Base-by-base conservation (phyloP, 1,140 invertebrate species). In the Carcinoscorpius rotundicauda region DNA sequence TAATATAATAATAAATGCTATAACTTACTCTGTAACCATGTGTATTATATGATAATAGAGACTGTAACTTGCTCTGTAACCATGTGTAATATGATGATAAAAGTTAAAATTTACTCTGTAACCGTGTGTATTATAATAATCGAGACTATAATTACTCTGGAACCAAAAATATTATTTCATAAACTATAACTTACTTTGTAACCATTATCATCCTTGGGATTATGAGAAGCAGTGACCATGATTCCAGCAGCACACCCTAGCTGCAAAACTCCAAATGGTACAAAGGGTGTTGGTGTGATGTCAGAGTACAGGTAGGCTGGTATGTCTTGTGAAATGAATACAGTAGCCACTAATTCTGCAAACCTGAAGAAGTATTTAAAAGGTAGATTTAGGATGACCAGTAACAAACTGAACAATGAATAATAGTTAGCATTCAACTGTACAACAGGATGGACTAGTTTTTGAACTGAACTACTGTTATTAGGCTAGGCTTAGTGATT, bases 121-220 rank as follows among this genome's bases (percentile, higher is more conserved):
- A 29, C 29, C 29, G 2, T 11, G 11, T 11, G 10, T 11, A 11
- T 57, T 10, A 10, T 10, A 10, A 10, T 11, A 57, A 10, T 11
- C 11, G 3, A 57, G 10, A 3, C 10, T 10, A 57, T 57, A 11
- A 57, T 57, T 11, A 57, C 55, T 10, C 10, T 10, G 10, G 55
- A 57, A 57, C 10, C 10, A 10, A 48, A 29, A 8, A 59, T 29
- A 29, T 29, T 29, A 29, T 29, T 29, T 59, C 58, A 49, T 6
- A 6, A 2, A 6, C 29, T 5, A 6, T 55, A 55, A n/a, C 61
- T 58, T 52, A 97, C 92, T 82, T 99, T 99, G 75, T 98, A 99
- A 4, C 97, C 97, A 78, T 99, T 99, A 75, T 99, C 96, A 61
- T 98, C 86, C 78, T 97, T 98, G 0, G 96, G 97, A 81, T 99